phyloP scores from a whole-genome alignment of 2,888 invertebrate genomes.

The Pecten maximus region DNA sequence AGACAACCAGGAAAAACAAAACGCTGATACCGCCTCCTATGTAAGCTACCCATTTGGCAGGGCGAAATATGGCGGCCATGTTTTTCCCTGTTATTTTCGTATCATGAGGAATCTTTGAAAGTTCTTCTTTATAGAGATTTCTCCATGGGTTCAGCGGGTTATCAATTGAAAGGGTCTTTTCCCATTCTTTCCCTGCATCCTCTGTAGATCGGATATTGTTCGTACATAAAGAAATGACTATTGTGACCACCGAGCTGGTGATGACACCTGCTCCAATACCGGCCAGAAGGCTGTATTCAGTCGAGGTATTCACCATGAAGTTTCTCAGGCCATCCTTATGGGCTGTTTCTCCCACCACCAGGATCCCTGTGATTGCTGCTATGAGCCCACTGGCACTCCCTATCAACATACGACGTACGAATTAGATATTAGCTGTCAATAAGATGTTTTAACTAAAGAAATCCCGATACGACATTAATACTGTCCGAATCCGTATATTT shows the following conservation, averaged over 20 bases:
- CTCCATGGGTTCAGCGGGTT: conserved; percentile 73
- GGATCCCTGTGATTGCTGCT: conserved; percentile 62
- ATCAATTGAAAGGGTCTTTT: conserved; percentile 72
- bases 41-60: conserved; percentile 51
- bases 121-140: conserved; percentile 67
- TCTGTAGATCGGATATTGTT: conserved; percentile 62
- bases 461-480: too few relatives aligned
- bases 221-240: conserved; percentile 70
- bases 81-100: conserved; percentile 55
- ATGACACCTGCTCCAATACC: conserved; percentile 66
- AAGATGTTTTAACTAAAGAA: too few relatives aligned
- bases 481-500: too few relatives aligned
- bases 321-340: conserved; percentile 69
- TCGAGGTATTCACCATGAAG: conserved; percentile 69
- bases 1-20: conserved; percentile 55
- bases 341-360: conserved; percentile 67
- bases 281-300: conserved; percentile 70
- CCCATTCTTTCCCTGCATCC: conserved; percentile 67
- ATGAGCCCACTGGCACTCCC: conserved; percentile 67
- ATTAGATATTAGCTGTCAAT: neutral
- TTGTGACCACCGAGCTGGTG: conserved; percentile 64
- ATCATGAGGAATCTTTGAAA: conserved; percentile 57
- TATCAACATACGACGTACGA: conserved; percentile 52
- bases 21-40: conserved; percentile 57
- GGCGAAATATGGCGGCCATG: conserved; percentile 62